Conservation (phyloP, 1,140 invertebrate genomes). For the Vollenhovia emeryi region DNA sequence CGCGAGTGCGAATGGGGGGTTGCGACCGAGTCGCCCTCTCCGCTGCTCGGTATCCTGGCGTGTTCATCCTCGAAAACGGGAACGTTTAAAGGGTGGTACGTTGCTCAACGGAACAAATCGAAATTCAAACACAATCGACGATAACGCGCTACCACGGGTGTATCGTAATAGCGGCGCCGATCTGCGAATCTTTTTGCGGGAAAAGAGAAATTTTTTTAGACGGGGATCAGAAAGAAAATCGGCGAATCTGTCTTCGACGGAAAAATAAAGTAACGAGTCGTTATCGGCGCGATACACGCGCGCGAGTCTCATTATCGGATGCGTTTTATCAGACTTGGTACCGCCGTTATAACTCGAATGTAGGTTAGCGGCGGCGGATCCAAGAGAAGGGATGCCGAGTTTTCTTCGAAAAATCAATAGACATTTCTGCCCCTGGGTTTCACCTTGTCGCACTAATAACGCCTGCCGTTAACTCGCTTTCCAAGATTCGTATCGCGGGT, state of each 20-base stretch:
- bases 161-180: background rate
- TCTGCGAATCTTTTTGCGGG: background rate
- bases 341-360: slow-evolving; percentile 55
- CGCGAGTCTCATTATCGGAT: slow-evolving; percentile 45
- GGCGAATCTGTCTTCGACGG: background rate
- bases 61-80: slow-evolving; percentile 73
- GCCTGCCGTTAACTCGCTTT: slow-evolving; percentile 39
- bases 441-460: slow-evolving; percentile 58
- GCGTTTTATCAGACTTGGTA: slow-evolving; percentile 59
- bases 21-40: slow-evolving; percentile 74
- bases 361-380: slow-evolving; percentile 57
- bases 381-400: slow-evolving; percentile 60
- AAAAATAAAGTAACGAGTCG: background rate
- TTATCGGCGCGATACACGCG: background rate
- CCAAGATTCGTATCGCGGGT: slow-evolving; percentile 37
- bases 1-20: slow-evolving; percentile 68
- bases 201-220: background rate
- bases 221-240: background rate
- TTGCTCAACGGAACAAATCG: slow-evolving; percentile 6
- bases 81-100: slow-evolving; percentile 56
- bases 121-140: slow-evolving; percentile 31
- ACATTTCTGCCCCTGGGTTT: slow-evolving; percentile 59
- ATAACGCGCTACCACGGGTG: background rate
- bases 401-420: slow-evolving; percentile 62
- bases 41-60: slow-evolving; percentile 64